Percentiles rank a stretch among this genome's conserved stretches.
Evolutionary conservation across 2,888 invertebrate species (phyloP).

Genomic region (Torymus tubicola): DNA sequence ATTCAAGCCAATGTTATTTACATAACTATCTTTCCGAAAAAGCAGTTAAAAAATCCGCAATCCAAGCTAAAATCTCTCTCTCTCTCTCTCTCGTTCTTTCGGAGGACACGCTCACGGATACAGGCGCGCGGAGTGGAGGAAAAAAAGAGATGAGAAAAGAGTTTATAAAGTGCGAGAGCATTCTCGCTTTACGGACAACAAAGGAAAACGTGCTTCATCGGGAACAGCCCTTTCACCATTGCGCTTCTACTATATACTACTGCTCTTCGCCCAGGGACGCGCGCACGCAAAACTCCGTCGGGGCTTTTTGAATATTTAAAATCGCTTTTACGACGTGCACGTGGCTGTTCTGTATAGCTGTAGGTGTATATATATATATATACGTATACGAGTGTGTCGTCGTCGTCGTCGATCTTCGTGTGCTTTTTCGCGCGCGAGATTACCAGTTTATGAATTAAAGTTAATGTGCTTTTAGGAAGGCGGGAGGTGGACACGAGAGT

Average conservation of each 20-base stretch:
- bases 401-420: too few relatives aligned
- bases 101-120: too few relatives aligned
- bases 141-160: too few relatives aligned
- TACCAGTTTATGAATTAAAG: neutral
- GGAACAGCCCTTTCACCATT: neutral
- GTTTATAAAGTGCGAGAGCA: neutral
- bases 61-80: constrained; percentile 9
- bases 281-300: neutral
- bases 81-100: neutral
- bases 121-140: too few relatives aligned
- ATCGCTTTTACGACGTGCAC: constrained; percentile 20
- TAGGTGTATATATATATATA: too few relatives aligned
- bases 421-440: neutral
- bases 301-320: constrained; percentile 41
- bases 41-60: neutral
- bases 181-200: neutral
- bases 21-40: too few relatives aligned
- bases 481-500: neutral
- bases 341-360: too few relatives aligned
- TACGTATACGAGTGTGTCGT: too few relatives aligned
- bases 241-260: too few relatives aligned
- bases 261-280: too few relatives aligned
- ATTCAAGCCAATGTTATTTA: too few relatives aligned
- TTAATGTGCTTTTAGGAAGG: constrained; percentile 11
- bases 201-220: constrained; percentile 33